Evolutionary conservation across 2,888 invertebrate species (phyloP).

Genomic region (Oscheius sp.): DNA sequence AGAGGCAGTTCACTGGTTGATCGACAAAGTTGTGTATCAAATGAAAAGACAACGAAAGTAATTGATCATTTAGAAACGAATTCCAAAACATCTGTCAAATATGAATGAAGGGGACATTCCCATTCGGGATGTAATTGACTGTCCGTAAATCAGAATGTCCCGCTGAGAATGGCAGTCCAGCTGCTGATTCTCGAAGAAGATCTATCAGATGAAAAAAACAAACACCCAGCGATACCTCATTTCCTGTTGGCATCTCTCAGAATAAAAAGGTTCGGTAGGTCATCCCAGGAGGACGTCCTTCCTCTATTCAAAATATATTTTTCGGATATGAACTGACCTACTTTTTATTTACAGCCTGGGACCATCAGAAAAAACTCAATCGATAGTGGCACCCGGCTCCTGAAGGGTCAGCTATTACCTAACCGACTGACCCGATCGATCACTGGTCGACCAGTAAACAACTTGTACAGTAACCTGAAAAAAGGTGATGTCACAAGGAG

Average conservation of each 20-base stretch:
- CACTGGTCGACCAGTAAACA: slow-evolving; percentile 21
- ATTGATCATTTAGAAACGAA: no score
- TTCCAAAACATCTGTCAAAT: not conserved
- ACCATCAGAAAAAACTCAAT: not conserved
- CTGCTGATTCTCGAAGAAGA: not conserved
- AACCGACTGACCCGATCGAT: slow-evolving; percentile 11
- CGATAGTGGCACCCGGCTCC: slow-evolving; percentile 17
- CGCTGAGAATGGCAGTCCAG: slow-evolving; percentile 3
- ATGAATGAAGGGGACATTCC: not conserved
- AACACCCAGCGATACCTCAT: not conserved
- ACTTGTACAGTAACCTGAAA: slow-evolving; percentile 22
- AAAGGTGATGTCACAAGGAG: slow-evolving; percentile 22
- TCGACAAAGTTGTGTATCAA: not conserved
- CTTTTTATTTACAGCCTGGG: not conserved
- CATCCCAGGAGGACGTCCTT: not conserved
- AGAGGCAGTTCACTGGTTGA: not conserved
- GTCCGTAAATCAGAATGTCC: slow-evolving; percentile 24
- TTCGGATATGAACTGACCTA: not conserved
- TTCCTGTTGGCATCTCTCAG: not conserved
- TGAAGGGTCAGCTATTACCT: slow-evolving; percentile 21
- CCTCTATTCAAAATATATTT: not conserved
- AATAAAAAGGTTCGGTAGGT: not conserved
- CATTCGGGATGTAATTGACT: slow-evolving; percentile 20
- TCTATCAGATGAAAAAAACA: not conserved
- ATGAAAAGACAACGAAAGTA: no score